Base-by-base conservation (phyloP, 2,113 vertebrate genomes). In the Lepidothrix coronata region DNA sequence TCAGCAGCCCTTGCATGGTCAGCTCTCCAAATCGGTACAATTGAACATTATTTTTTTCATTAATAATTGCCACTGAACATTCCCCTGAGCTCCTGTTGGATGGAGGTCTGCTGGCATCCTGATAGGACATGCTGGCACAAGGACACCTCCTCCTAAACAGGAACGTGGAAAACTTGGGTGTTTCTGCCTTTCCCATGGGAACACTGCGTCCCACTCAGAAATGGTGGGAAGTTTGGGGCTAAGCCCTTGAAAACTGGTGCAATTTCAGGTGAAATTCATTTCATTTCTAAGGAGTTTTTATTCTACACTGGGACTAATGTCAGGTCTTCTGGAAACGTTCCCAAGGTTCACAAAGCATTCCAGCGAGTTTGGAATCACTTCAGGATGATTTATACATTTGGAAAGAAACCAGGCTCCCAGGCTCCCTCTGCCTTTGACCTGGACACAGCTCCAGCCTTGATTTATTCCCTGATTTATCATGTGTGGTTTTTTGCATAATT, bases 351-450 rank as follows among this genome's bases (percentile, higher is more conserved):
- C 2, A 19, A 72, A 74, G 70, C 90, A 68, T 89, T 90, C 91
- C 95, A 78, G 76, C 0, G 15, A 92, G 70, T 89, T 44, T 96
- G 93, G 91, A 93, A 88, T 85, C 90, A 75, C 93, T 96, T 95
- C 78, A 95, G 88, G 80, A 87, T 96, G 96, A 95, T 96, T 96
- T 96, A 95, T 94, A 49, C 43, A 57, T 89, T 91, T 96, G 96
- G 95, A 93, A 51, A 81, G 70, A 13, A 85, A 88, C 83, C 95
- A 92, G 88, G 43, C 90, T 96, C 74, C 88, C 85, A 46, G 71
- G 72, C 83, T 97, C 82, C 90, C 91, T 72, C 95, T 87, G 93
- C 90, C 77, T 97, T 37, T 95, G 93, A 94, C 96, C 95, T 35
- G 22, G 85, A 85, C 92, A 52, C 54, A 49, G 65, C 65, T 81